Conservation (phyloP, 2,113 vertebrate species). For the Barbus barbus region DNA sequence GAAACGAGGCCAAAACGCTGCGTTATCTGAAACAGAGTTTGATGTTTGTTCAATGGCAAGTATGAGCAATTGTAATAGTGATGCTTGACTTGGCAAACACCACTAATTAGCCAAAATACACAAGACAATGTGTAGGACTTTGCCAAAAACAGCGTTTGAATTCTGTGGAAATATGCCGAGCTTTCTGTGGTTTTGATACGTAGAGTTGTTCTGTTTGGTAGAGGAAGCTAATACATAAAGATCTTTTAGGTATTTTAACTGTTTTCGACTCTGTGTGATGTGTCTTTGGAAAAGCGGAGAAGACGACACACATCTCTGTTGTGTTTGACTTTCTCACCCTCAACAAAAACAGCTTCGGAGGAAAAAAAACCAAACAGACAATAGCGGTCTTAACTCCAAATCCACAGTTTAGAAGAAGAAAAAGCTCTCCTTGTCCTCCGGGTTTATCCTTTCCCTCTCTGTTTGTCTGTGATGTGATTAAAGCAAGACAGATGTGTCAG, state of each 20-base stretch:
- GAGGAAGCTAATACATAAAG: background rate
- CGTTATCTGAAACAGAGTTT: background rate
- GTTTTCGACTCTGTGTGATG: too few relatives aligned
- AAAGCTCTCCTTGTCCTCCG: background rate
- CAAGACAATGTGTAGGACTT: background rate
- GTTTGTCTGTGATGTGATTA: slow-evolving; percentile 17
- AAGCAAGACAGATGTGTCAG: background rate
- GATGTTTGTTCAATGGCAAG: background rate
- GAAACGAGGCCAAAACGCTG: background rate
- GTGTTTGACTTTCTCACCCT: slow-evolving; percentile 64
- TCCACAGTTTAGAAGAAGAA: slow-evolving; percentile 2
- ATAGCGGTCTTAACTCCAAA: slow-evolving; percentile 34
- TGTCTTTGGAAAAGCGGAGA: slow-evolving; percentile 14
- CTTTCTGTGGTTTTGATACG: background rate
- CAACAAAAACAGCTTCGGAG: slow-evolving; percentile 57
- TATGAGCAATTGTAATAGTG: background rate
- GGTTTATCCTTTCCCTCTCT: background rate
- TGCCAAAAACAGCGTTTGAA: slow-evolving; percentile 4
- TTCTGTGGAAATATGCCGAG: slow-evolving; percentile 12
- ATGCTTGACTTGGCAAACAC: background rate
- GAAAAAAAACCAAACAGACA: slow-evolving; percentile 47
- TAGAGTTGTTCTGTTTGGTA: background rate
- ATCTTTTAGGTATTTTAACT: too few relatives aligned
- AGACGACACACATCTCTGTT: background rate
- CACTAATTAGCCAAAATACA: background rate